Base-by-base conservation (phyloP, 2,113 vertebrate genomes). In the Tamias sibiricus region DNA sequence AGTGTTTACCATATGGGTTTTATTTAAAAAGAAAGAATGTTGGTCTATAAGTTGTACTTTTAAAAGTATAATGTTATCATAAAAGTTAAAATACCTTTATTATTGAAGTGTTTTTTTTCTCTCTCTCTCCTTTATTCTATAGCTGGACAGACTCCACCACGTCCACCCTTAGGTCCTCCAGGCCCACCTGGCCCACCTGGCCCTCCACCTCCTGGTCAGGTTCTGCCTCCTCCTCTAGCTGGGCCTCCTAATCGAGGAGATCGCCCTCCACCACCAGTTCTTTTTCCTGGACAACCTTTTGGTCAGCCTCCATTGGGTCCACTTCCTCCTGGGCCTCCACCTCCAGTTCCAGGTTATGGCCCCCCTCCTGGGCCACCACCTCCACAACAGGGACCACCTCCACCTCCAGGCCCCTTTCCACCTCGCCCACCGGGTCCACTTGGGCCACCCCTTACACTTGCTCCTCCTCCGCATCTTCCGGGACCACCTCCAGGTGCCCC, bases 401-500 rank as follows among this genome's bases (percentile, higher is more conserved):
- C 99, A 87, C 99, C 99, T 87, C 99, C 99, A 4, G 99, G 99
- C 86, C 99, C 99, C 69, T 99, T 99, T 97, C 99, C 99, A 90
- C 99, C 99, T 96, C 99, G 99, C 42, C 99, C 99, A 0, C 99
- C 99, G 64, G 99, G 99, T 62, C 99, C 99, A 42, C 98, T 99
- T 72, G 99, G 99, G 74, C 99, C 99, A 5, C 99, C 99, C 66
- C 98, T 99, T 98, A 99, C 99, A 98, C 98, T 99, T 85, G 99
- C 99, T 84, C 99, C 99, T 94, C 99, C 99, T 96, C 99, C 99
- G 69, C 99, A 99, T 98, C 99, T 99, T 99, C 99, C 99, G 82
- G 99, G 99, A 84, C 99, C 99, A 72, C 99, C 99, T 12, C 99
- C 99, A 89, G 99, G 99, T 97, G 99, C 99, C 83, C 99, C 99